Evolutionary conservation across 2,113 vertebrate genomes (phyloP).

Genomic region (Esox niger): DNA sequence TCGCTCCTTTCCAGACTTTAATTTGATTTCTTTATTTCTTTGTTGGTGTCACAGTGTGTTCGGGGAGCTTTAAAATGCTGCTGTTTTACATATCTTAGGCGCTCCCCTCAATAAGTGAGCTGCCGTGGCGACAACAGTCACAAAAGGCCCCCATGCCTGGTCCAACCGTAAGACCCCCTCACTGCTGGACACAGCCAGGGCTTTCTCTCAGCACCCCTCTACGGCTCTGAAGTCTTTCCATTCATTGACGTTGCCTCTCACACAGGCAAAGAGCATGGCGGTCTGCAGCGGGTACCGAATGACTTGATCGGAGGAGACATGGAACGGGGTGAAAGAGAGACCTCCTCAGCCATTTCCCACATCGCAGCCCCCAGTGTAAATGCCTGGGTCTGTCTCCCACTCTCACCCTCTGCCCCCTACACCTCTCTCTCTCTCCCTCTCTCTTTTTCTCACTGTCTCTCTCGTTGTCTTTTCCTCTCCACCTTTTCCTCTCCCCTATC

Average conservation of each 20-base stretch:
- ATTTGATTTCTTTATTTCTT: conserved; percentile 66
- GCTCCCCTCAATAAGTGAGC: conserved; percentile 56
- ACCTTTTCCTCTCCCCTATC: background rate
- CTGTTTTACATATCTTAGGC: conserved; percentile 66
- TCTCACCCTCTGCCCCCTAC: background rate
- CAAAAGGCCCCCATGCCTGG: conserved; percentile 42
- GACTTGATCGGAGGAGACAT: conserved; percentile 39
- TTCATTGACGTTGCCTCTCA: conserved; percentile 25
- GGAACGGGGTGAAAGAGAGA: conserved; percentile 21
- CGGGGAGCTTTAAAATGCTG: conserved; percentile 44
- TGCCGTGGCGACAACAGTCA: conserved; percentile 42
- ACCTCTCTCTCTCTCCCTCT: background rate
- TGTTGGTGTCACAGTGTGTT: conserved; percentile 53
- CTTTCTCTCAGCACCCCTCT: conserved; percentile 25
- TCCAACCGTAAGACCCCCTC: conserved; percentile 40
- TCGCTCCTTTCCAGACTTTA: conserved; percentile 44
- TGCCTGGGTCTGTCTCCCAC: conserved; percentile 24
- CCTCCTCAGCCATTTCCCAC: conserved; percentile 23
- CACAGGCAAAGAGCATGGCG: conserved; percentile 27
- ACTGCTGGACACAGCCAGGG: conserved; percentile 35
- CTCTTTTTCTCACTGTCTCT: background rate
- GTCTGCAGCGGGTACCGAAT: conserved; percentile 11
- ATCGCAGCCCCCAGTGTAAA: conserved; percentile 19
- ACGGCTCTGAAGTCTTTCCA: background rate
- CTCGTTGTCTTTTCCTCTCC: background rate